These are phyloP conservation scores for Sebastolobus alascanus DNA, from an alignment of 2,797 vertebrate species.

Conservation along the genomic window DNA sequence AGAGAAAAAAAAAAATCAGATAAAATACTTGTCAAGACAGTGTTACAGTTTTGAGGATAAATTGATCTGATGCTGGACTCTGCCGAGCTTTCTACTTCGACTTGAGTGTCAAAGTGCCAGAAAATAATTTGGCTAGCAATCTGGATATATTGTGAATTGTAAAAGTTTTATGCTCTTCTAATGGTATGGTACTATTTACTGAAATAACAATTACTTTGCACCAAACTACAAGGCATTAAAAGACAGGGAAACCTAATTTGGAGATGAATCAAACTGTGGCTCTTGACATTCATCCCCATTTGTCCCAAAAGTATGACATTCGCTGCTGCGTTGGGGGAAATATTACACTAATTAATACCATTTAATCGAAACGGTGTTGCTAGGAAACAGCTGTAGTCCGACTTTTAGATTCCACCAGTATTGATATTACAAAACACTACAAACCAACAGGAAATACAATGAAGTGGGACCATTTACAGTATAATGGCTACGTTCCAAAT, in stretches of 20 bases:
- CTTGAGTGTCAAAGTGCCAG: neutral
- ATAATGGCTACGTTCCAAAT: neutral
- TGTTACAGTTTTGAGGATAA: neutral
- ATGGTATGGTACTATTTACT: neutral
- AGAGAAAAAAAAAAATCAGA: neutral
- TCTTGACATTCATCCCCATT: slow-evolving; percentile 24
- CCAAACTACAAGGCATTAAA: neutral
- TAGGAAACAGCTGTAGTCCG: slow-evolving; percentile 60
- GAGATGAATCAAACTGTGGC: neutral
- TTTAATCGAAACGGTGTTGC: slow-evolving; percentile 61
- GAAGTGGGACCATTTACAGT: slow-evolving; percentile 8
- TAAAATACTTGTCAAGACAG: neutral
- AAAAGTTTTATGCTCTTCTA: neutral
- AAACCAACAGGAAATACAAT: neutral
- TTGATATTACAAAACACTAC: slow-evolving; percentile 24
- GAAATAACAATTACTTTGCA: neutral
- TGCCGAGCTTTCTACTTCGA: neutral
- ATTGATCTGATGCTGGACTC: neutral
- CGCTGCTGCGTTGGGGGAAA: slow-evolving; percentile 8
- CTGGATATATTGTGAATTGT: neutral
- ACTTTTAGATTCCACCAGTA: slow-evolving; percentile 24
- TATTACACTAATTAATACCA: slow-evolving; percentile 44
- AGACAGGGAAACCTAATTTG: neutral
- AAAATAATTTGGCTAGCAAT: neutral
- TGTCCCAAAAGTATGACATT: slow-evolving; percentile 17